Base-by-base conservation (phyloP, 2,113 vertebrate genomes). In the Eidolon helvum region DNA sequence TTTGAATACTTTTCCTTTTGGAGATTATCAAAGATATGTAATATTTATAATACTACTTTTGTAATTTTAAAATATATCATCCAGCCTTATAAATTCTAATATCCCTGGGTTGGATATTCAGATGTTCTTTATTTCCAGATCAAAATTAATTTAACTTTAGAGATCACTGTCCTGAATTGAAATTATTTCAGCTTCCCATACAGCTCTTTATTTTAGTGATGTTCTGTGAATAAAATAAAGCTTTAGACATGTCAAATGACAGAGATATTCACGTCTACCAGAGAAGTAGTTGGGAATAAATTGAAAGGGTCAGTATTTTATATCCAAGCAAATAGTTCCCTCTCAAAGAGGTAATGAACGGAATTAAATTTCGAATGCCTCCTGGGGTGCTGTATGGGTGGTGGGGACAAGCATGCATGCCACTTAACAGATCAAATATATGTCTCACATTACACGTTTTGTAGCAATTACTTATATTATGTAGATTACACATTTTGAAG, bases 151-250 rank as follows among this genome's bases (percentile, higher is more conserved):
- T 53, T 10, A 1, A 19, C 57, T 77, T 65, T 30, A 83, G 71
- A n/a, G 15, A 71, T 71, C 24, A 7, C 2, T 7, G 18, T 38
- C 6, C 50, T 43, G 9, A 21, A 21, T 43, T 24, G 7, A 87
- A 50, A 77, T 71, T 7, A 22, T 69, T 26, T 43, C 35, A 43
- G 66, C 18, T 43, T 21, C 4, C 24, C 19, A 2, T 7, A 53
- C 0, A 14, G 0, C 0, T 43, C 9, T 82, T 79, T 26, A n/a
- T 10, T 38, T 68, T 10, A 48, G 35, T 1, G 3, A 61, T 3
- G 10, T 59, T 68, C 22, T 26, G 35, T 30, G 16, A 57, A 68
- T 6, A 33, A 43, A 65, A 63, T 22, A n/a, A 63, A 57, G 24
- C 19, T n/a, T 5, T 18, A 26, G 12, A 50, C 33, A 16, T 63